A percentile compares a stretch with the other conserved stretches of the same genome.
Conservation (phyloP, 2,113 vertebrate genomes). For the Procavia capensis region DNA sequence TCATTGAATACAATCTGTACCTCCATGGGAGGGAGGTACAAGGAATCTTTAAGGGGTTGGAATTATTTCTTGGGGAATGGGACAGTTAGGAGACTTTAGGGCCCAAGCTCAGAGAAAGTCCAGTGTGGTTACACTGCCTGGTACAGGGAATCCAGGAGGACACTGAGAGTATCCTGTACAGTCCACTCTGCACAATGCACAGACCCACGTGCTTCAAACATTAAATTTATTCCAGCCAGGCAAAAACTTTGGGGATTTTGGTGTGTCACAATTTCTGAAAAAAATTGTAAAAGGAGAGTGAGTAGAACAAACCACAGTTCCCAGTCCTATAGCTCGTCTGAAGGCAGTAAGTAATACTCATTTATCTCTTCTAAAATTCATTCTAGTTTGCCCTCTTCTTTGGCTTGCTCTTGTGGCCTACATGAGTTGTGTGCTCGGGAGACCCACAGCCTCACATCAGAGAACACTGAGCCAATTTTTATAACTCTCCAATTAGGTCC, state of each 20-base stretch:
- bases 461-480: neutral
- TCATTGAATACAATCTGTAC: neutral
- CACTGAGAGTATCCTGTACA: neutral
- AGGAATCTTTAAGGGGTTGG: neutral
- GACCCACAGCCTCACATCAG: neutral
- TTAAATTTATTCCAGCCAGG: neutral
- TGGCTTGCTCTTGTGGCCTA: neutral
- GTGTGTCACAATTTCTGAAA: neutral
- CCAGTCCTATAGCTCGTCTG: no score
- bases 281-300: neutral
- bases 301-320: neutral
- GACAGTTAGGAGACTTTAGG: neutral
- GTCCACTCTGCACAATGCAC: neutral
- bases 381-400: neutral
- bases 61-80: neutral
- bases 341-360: neutral
- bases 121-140: neutral
- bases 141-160: neutral
- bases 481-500: neutral
- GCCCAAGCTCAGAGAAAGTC: neutral
- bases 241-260: neutral
- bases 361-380: neutral
- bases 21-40: rapidly evolving
- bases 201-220: neutral
- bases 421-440: neutral